Percentiles rank a stretch among this genome's conserved stretches.
Conservation (phyloP, 2,797 vertebrate species). For the Triplophysa yarkandensis region DNA sequence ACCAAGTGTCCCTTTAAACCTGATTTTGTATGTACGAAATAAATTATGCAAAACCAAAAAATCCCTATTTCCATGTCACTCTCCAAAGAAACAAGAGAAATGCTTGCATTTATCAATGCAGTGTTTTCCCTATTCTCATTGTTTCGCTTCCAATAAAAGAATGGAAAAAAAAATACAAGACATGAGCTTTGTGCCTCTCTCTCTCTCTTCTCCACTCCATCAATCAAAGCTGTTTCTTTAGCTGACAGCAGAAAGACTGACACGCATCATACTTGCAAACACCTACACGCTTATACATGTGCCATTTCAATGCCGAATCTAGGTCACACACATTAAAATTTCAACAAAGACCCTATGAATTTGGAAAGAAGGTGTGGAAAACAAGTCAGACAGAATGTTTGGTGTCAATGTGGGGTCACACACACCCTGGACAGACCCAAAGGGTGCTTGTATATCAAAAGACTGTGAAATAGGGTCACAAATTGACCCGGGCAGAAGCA, state of each 20-base stretch:
- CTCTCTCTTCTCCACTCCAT: conserved; percentile 48
- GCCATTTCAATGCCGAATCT: conserved; percentile 64
- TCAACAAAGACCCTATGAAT: conserved; percentile 71
- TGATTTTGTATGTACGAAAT: conserved; percentile 70
- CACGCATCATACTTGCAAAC: conserved; percentile 61
- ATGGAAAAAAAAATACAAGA: conserved; percentile 51
- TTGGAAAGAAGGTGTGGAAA: conserved; percentile 66
- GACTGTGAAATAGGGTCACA: conserved; percentile 26
- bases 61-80: conserved; percentile 48
- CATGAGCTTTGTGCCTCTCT: conserved; percentile 60
- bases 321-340: conserved; percentile 80
- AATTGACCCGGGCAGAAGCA: background rate
- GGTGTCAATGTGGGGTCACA: conserved; percentile 49
- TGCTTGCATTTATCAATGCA: conserved; percentile 73
- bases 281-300: conserved; percentile 35
- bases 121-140: conserved; percentile 31
- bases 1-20: conserved; percentile 58
- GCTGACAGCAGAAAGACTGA: conserved; percentile 71
- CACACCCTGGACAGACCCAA: conserved; percentile 51
- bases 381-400: conserved; percentile 64
- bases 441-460: conserved; percentile 58
- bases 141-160: conserved; percentile 54
- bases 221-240: conserved; percentile 60
- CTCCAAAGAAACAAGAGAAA: conserved; percentile 65
- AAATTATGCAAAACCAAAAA: conserved; percentile 71